These are phyloP conservation scores for Lophius americanus DNA, from an alignment of 2,797 vertebrate species.

Conservation along the genomic window DNA sequence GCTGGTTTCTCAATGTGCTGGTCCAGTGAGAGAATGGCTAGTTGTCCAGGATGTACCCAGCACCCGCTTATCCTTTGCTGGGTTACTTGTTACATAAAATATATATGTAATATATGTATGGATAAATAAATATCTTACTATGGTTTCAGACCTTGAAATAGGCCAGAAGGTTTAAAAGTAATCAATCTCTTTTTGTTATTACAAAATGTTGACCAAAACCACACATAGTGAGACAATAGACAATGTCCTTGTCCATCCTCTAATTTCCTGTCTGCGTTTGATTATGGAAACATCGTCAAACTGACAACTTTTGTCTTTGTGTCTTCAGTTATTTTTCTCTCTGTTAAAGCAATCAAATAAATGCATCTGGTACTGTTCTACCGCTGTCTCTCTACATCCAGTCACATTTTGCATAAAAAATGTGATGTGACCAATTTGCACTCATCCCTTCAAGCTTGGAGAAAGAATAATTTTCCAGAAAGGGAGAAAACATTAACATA, in stretches of 20 bases:
- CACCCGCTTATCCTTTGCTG: too few species aligned
- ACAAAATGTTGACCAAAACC: too few species aligned
- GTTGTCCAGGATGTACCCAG: too few species aligned
- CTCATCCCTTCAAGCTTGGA: slow-evolving; percentile 22
- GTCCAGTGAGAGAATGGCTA: too few species aligned
- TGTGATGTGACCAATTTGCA: slow-evolving; percentile 41
- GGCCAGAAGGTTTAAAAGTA: too few species aligned
- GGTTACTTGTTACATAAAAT: too few species aligned
- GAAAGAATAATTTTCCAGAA: slow-evolving; percentile 23
- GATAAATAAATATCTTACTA: too few species aligned
- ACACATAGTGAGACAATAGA: too few species aligned
- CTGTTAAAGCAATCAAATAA: not conserved
- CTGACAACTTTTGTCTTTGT: not conserved
- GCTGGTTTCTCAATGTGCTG: too few species aligned
- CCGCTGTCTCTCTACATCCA: slow-evolving; percentile 23
- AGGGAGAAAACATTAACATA: slow-evolving; percentile 31
- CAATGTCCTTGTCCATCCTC: not conserved
- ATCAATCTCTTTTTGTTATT: too few species aligned
- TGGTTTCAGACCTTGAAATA: too few species aligned
- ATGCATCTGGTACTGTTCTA: slow-evolving; percentile 1
- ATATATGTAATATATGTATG: too few species aligned
- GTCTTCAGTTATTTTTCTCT: not conserved
- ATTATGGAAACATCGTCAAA: not conserved
- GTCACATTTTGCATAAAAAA: slow-evolving; percentile 19
- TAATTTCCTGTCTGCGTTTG: not conserved